A percentile compares a stretch with the other conserved stretches of the same genome.
Evolutionary conservation across 2,797 vertebrate genomes (phyloP).

Genomic region (Acomys russatus): DNA sequence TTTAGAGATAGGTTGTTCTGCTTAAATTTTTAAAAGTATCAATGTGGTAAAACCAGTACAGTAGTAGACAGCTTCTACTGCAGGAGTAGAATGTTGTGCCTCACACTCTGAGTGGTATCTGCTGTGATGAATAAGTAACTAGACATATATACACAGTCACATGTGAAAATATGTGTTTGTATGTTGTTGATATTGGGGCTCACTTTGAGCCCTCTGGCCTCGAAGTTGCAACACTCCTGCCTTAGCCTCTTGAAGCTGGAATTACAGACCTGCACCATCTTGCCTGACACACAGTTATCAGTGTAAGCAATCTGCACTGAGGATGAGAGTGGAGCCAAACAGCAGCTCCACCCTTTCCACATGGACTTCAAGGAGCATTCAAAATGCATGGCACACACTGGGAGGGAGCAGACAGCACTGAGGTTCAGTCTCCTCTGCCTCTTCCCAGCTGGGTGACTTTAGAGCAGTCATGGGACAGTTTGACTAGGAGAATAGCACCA

Average conservation of each 20-base stretch:
- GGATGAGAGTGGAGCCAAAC: not conserved
- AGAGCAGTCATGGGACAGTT: not conserved
- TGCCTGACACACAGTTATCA: not conserved
- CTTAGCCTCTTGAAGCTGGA: not conserved
- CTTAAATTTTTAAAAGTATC: not conserved
- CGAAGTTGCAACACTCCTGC: not conserved
- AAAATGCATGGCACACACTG: accelerated
- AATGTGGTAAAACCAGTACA: not conserved
- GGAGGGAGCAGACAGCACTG: not conserved
- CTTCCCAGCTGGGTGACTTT: not conserved
- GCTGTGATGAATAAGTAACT: not conserved
- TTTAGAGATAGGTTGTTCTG: not conserved
- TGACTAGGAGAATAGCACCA: not conserved
- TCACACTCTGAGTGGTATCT: not conserved
- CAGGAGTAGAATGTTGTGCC: not conserved
- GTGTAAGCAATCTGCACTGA: not conserved
- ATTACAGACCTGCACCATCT: not conserved
- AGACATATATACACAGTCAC: not conserved
- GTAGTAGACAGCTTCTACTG: not conserved
- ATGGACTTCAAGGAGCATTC: not conserved
- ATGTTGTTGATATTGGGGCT: not conserved
- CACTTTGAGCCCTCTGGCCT: not conserved
- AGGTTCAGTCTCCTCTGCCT: not conserved
- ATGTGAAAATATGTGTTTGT: not conserved
- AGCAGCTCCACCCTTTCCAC: not conserved